phyloP scores from a whole-genome alignment of 2,888 invertebrate species.

The Hipparchia semele region DNA sequence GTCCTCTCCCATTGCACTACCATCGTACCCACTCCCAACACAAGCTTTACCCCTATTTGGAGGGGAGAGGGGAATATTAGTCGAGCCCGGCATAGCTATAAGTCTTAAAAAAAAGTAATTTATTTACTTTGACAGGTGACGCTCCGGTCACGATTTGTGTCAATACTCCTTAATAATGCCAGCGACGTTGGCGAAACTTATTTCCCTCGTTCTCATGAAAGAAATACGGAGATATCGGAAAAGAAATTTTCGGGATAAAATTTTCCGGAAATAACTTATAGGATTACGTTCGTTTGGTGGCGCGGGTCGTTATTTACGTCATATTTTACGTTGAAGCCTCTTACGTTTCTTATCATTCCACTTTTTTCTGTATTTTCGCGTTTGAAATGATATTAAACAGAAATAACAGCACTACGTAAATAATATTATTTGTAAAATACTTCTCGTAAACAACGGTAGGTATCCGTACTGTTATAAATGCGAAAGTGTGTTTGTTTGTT shows the following conservation, averaged over 20 bases:
- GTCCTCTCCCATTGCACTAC: no score
- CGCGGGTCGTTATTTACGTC: constrained; percentile 11
- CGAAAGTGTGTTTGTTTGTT: no score
- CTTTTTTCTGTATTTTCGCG: background rate
- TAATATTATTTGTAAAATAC: no score
- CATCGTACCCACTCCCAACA: no score
- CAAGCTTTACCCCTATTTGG: no score
- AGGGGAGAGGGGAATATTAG: no score
- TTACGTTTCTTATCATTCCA: constrained; percentile 9
- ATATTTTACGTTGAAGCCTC: constrained; percentile 9
- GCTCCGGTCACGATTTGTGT: no score
- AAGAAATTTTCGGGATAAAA: constrained; percentile 4
- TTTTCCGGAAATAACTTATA: constrained; percentile 11
- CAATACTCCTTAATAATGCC: background rate
- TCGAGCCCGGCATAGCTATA: no score
- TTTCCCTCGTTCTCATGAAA: background rate
- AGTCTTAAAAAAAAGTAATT: no score
- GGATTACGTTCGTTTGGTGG: constrained; percentile 3
- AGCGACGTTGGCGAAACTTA: background rate
- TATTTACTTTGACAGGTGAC: no score
- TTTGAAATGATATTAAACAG: background rate
- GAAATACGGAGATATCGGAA: constrained; percentile 8
- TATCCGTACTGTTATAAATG: no score
- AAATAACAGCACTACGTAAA: background rate
- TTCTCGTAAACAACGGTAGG: no score